These are phyloP conservation scores for Meliscaeva auricollis DNA, from an alignment of 2,888 invertebrate species.

Conservation along the genomic window DNA sequence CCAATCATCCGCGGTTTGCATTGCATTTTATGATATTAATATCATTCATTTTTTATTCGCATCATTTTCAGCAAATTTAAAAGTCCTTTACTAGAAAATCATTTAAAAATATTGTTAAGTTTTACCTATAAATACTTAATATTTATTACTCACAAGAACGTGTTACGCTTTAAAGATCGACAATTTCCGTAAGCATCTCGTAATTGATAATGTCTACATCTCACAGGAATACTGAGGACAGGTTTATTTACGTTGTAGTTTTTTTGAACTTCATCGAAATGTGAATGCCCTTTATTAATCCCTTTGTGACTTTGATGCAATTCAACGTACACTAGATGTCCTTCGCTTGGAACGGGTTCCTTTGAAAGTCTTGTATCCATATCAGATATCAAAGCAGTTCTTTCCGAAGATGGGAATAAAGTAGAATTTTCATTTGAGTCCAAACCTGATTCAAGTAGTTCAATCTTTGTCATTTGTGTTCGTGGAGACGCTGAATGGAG, in stretches of 20 bases:
- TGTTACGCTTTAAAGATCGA: slow-evolving; percentile 7
- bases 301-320: not conserved
- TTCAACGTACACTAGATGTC: not conserved
- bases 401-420: not conserved
- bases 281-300: not conserved
- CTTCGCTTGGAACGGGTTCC: slow-evolving; percentile 16
- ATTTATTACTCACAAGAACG: slow-evolving; percentile 41
- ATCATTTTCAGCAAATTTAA: slow-evolving; percentile 7
- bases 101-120: not conserved
- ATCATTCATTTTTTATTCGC: too few relatives aligned
- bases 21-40: too few relatives aligned
- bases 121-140: not conserved
- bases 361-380: not conserved
- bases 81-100: slow-evolving; percentile 36
- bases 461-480: not conserved
- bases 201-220: not conserved
- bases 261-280: not conserved
- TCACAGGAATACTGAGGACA: not conserved
- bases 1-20: too few relatives aligned
- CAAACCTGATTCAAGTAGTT: slow-evolving; percentile 5
- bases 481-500: not conserved
- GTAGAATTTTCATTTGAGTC: not conserved
- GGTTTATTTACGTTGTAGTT: not conserved
- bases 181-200: slow-evolving; percentile 23
- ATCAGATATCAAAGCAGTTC: not conserved